Base-by-base conservation (phyloP, 2,888 invertebrate species). In the Tipula confusa region DNA sequence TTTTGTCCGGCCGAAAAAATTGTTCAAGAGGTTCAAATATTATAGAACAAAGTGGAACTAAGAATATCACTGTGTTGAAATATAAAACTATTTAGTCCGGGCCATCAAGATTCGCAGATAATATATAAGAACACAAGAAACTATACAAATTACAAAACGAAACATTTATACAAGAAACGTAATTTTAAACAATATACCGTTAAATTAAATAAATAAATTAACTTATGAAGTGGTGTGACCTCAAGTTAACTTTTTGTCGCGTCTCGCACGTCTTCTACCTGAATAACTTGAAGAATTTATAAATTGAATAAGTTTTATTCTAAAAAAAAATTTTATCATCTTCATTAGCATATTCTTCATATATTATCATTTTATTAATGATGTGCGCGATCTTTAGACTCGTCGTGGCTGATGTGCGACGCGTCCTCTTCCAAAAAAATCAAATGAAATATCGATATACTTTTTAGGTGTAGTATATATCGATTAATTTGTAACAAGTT, bases 191-290 rank as follows among this genome's bases (percentile, higher is more conserved):
- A 64, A 24, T 11, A 11, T 24, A 64, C 64, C 64, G 64, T 64
- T 64, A 64, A 64, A 64, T 64, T 64, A 64, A 64, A 64, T 64
- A 24, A 64, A 64, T 64, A 64, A 64, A 64, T 64, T 64, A 64
- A 24, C 64, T 24, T 64, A 24, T 64, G 64, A 64, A 64, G 64
- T 64, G 64, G 24, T 64, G 64, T 64, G 64, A 64, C 64, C 64
- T 64, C 64, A 64, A 64, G 64, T 64, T 64, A 64, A 64, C 64
- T 64, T 64, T 64, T 18, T 24, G 64, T 24, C 24, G 64, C 64
- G 64, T 64, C 64, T 64, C 64, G 48, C 11, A 5, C 18, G 64
- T 24, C 24, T 7, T 64, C 18, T 64, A 64, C 64, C 24, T 64
- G 64, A 24, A 64, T 18, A 24, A 3, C 64, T 24, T 64, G 5